A percentile compares a stretch with the other conserved stretches of the same genome.
phyloP scores from a whole-genome alignment of 2,888 invertebrate genomes.

The Esperia sulphurella region DNA sequence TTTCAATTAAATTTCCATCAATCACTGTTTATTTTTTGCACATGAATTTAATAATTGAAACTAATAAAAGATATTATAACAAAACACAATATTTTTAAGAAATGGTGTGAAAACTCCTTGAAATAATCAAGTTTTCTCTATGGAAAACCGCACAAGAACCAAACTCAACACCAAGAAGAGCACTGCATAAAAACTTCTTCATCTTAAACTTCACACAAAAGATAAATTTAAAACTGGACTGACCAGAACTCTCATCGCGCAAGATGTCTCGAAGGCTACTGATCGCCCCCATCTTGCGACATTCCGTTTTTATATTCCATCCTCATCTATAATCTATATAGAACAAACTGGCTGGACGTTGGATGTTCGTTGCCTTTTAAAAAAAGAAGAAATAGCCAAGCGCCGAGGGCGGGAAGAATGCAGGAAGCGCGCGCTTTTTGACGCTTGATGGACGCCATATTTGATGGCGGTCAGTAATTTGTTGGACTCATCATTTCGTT shows the following conservation, averaged over 20 bases:
- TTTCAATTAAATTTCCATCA: too few species aligned
- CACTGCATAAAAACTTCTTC: too few species aligned
- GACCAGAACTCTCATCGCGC: constrained; percentile 72
- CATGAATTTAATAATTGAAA: too few species aligned
- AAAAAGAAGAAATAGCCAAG: constrained; percentile 31
- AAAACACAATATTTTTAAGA: too few species aligned
- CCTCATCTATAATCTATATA: constrained; percentile 35
- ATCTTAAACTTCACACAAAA: too few species aligned
- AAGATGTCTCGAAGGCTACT: constrained; percentile 58
- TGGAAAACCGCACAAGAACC: too few species aligned
- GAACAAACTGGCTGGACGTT: constrained; percentile 41
- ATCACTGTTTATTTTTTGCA: too few species aligned
- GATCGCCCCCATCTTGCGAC: constrained; percentile 41
- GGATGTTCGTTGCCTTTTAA: constrained; percentile 28
- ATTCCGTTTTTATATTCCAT: constrained; percentile 55
- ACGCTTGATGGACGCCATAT: constrained; percentile 39
- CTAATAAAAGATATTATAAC: too few species aligned
- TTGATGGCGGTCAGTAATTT: constrained; percentile 21
- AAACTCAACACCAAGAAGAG: too few species aligned
- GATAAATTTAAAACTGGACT: constrained; percentile 27
- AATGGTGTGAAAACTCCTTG: too few species aligned
- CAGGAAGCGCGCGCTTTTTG: constrained; percentile 66
- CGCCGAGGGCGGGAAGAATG: constrained; percentile 62
- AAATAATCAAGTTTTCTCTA: too few species aligned
- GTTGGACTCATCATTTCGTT: constrained; percentile 16